A percentile compares a stretch with the other conserved stretches of the same genome.
These are phyloP conservation scores for Aporophyla lueneburgensis DNA, from an alignment of 2,888 invertebrate species.

Conservation along the genomic window DNA sequence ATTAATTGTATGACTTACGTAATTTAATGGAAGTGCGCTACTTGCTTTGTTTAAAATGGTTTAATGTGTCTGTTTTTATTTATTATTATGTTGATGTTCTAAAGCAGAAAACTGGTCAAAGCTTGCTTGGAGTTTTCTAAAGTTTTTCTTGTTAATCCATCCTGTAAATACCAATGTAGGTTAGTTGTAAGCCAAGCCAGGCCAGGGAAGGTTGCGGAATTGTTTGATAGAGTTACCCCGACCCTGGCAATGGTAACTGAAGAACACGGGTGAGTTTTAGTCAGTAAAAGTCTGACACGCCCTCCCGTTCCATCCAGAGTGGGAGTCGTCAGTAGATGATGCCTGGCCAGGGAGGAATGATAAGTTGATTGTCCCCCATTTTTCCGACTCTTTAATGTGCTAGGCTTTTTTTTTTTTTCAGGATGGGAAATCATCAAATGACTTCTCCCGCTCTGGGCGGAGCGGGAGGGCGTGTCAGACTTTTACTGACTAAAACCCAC, in stretches of 20 bases:
- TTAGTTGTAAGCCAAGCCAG: background rate
- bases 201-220: background rate
- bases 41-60: background rate
- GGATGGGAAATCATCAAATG: too few species aligned
- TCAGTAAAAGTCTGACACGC: too few species aligned
- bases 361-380: background rate
- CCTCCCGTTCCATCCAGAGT: too few species aligned
- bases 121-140: background rate
- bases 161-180: background rate
- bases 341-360: background rate
- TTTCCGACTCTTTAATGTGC: background rate
- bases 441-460: too few species aligned
- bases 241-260: too few species aligned
- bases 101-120: background rate
- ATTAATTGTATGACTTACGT: slow-evolving; percentile 30
- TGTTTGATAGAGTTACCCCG: too few species aligned
- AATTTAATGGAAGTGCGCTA: slow-evolving; percentile 30
- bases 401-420: too few species aligned
- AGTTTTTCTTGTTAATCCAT: background rate
- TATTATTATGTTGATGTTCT: slow-evolving; percentile 1
- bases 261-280: too few species aligned
- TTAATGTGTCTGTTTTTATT: background rate
- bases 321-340: too few species aligned
- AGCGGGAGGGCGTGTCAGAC: too few species aligned
- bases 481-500: too few species aligned